phyloP scores from a whole-genome alignment of 2,888 invertebrate species.

The Cataglyphis altisquamis region DNA sequence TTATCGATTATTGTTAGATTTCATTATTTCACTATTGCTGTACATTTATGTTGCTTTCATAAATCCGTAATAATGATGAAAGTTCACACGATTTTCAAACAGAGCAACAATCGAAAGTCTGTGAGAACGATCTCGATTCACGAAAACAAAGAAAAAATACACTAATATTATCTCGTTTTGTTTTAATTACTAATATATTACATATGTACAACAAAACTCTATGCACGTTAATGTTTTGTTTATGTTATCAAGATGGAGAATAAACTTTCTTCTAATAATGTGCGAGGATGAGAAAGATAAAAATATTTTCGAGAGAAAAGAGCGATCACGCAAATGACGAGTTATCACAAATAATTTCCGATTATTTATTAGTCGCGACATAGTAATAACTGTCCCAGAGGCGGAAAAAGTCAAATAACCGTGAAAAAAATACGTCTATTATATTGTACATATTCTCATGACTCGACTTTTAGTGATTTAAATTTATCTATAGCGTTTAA shows the following conservation, averaged over 20 bases:
- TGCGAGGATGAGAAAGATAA: background rate
- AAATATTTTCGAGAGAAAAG: background rate
- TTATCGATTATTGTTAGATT: background rate
- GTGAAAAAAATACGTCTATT: slow-evolving; percentile 8
- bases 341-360: slow-evolving; percentile 53
- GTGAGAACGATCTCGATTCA: background rate
- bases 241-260: slow-evolving; percentile 7
- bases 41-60: slow-evolving; percentile 8
- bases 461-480: slow-evolving; percentile 54
- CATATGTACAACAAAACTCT: slow-evolving; percentile 15
- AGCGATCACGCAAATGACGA: slow-evolving; percentile 48
- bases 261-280: background rate
- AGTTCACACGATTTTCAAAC: slow-evolving; percentile 26
- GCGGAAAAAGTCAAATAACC: slow-evolving; percentile 1
- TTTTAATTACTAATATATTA: background rate
- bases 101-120: slow-evolving; percentile 18
- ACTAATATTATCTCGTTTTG: background rate
- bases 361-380: slow-evolving; percentile 50
- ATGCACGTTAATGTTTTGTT: background rate
- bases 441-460: slow-evolving; percentile 60
- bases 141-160: too few species aligned
- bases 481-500: slow-evolving; percentile 59
- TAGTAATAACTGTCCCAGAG: slow-evolving; percentile 43
- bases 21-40: background rate
- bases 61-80: slow-evolving; percentile 7